Percentiles rank a stretch among this genome's conserved stretches.
Conservation (phyloP, 2,797 vertebrate species). For the Loriculus beryllinus region DNA sequence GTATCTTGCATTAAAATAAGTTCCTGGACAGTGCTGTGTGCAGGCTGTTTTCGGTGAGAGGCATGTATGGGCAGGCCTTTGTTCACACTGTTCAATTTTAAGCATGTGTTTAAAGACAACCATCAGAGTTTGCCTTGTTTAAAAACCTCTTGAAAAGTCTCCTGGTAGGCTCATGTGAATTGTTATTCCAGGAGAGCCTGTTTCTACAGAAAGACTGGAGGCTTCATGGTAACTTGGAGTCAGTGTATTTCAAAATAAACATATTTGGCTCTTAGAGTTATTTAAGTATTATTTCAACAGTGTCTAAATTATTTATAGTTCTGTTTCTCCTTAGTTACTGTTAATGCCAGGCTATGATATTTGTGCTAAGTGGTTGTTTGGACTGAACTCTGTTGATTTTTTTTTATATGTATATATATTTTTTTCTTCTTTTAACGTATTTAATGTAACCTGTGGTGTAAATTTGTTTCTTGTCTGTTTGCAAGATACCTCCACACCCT, state of each 20-base stretch:
- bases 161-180: background rate
- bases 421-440: background rate
- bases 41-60: background rate
- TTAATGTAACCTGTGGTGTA: background rate
- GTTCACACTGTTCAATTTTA: background rate
- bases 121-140: background rate
- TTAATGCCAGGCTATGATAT: background rate
- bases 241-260: background rate
- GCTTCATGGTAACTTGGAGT: background rate
- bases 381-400: background rate
- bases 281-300: background rate
- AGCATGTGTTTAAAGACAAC: background rate
- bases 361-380: background rate
- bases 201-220: background rate
- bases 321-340: background rate
- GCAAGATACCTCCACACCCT: background rate
- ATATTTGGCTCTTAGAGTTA: background rate
- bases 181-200: background rate
- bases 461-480: background rate
- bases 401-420: too few species aligned
- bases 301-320: background rate
- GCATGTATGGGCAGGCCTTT: background rate
- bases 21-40: background rate
- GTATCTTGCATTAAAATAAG: background rate
- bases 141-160: background rate